Percentiles rank a stretch among this genome's conserved stretches.
phyloP scores from a whole-genome alignment of 2,113 vertebrate genomes.

The Mesembrinibis cayennensis region DNA sequence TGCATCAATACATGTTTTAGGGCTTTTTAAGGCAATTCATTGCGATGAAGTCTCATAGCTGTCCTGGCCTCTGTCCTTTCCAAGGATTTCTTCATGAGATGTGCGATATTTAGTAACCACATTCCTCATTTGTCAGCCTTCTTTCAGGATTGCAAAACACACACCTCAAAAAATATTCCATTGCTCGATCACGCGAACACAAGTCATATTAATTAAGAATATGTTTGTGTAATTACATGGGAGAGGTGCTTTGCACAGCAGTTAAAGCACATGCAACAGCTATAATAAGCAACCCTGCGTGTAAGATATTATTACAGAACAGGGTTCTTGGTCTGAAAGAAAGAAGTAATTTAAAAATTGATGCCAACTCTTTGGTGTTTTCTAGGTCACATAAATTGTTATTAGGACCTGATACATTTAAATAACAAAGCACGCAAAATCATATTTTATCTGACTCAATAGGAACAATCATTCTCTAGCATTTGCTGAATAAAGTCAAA shows the following conservation, averaged over 20 bases:
- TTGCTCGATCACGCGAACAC: constrained; percentile 63
- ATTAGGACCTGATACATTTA: constrained; percentile 18
- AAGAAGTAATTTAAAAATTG: constrained; percentile 41
- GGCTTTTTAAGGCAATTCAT: background rate
- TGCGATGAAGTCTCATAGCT: background rate
- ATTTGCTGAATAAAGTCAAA: constrained; percentile 20
- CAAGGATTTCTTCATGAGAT: constrained; percentile 8
- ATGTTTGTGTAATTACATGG: constrained; percentile 68
- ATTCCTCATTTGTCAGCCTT: constrained; percentile 19
- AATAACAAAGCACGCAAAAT: constrained; percentile 23
- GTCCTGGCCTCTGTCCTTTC: background rate
- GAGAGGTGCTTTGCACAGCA: constrained; percentile 64
- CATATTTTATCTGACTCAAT: constrained; percentile 30
- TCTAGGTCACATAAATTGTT: constrained; percentile 57
- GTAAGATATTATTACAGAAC: constrained; percentile 55
- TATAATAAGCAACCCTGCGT: constrained; percentile 56
- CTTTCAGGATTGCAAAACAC: constrained; percentile 52
- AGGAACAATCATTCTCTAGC: background rate
- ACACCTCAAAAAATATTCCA: constrained; percentile 24
- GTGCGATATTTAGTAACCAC: background rate
- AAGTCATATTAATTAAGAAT: constrained; percentile 60
- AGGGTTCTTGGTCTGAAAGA: constrained; percentile 39
- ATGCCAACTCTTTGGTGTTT: constrained; percentile 42
- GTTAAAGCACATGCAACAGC: constrained; percentile 54
- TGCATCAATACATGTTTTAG: background rate